A percentile compares a stretch with the other conserved stretches of the same genome.
phyloP scores from a whole-genome alignment of 2,113 vertebrate species.

The Myiozetetes cayanensis region DNA sequence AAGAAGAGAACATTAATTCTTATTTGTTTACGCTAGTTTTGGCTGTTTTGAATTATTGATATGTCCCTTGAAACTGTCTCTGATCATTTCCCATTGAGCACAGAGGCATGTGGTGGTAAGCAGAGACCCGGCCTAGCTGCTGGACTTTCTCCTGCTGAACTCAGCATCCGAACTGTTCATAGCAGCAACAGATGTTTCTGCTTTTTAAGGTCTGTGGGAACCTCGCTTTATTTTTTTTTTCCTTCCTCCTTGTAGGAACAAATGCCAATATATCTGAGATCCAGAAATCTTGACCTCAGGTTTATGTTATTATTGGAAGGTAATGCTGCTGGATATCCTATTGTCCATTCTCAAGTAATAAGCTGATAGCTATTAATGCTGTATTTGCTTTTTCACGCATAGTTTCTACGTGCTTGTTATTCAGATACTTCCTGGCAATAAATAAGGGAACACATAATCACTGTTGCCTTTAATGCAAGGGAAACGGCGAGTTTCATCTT shows the following conservation, averaged over 20 bases:
- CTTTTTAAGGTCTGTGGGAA: slow-evolving; percentile 71
- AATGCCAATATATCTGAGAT: slow-evolving; percentile 39
- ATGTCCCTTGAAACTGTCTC: slow-evolving; percentile 31
- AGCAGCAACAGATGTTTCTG: slow-evolving; percentile 70
- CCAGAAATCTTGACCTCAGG: slow-evolving; percentile 49
- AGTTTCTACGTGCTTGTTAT: slow-evolving; percentile 18
- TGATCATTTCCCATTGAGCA: slow-evolving; percentile 40
- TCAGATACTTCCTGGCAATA: slow-evolving; percentile 32
- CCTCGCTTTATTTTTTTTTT: not conserved
- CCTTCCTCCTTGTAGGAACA: not conserved
- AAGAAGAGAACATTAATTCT: not conserved
- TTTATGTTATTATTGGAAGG: slow-evolving; percentile 36
- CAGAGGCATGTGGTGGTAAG: slow-evolving; percentile 18
- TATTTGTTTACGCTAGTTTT: slow-evolving; percentile 40
- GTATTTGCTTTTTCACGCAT: slow-evolving; percentile 18
- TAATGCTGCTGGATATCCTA: not conserved
- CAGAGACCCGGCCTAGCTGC: slow-evolving; percentile 26
- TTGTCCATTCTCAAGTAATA: slow-evolving; percentile 27
- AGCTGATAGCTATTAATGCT: not conserved
- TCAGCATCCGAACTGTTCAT: slow-evolving; percentile 19
- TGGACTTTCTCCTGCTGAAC: slow-evolving; percentile 55
- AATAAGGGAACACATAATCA: slow-evolving; percentile 17
- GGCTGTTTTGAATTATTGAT: slow-evolving; percentile 37
- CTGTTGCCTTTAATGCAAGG: not conserved
- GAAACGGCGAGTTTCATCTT: not conserved